A percentile compares a stretch with the other conserved stretches of the same genome.
These are phyloP conservation scores for Platalea minor DNA, from an alignment of 2,797 vertebrate genomes.

Conservation along the genomic window DNA sequence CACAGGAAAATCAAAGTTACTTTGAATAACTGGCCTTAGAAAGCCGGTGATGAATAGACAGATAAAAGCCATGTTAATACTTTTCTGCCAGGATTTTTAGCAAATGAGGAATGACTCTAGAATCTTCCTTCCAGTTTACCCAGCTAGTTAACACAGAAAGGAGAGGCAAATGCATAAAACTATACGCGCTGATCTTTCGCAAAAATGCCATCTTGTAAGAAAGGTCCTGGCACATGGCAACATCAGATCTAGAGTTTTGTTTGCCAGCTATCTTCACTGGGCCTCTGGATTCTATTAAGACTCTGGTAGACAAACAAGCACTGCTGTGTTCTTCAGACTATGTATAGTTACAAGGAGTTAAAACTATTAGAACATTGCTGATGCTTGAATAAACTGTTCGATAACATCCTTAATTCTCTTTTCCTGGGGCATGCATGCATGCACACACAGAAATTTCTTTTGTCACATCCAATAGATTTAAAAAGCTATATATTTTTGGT, in stretches of 20 bases:
- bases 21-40: not conserved
- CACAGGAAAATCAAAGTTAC: not conserved
- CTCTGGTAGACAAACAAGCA: not conserved
- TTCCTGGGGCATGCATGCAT: not conserved
- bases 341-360: not conserved
- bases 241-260: not conserved
- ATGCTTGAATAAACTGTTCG: not conserved
- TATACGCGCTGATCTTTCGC: fast-evolving
- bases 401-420: not conserved
- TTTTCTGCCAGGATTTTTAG: not conserved
- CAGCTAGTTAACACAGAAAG: not conserved
- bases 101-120: fast-evolving
- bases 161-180: not conserved
- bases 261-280: not conserved
- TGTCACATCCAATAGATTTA: slow-evolving; percentile 40
- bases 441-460: not conserved
- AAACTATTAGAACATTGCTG: not conserved
- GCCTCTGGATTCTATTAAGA: not conserved
- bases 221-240: not conserved
- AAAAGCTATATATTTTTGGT: slow-evolving; percentile 29
- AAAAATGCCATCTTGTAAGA: not conserved
- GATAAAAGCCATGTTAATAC: not conserved
- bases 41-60: not conserved
- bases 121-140: not conserved
- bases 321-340: not conserved